Base-by-base conservation (phyloP, 2,888 invertebrate species). In the Lordiphosa andalusiaca region DNA sequence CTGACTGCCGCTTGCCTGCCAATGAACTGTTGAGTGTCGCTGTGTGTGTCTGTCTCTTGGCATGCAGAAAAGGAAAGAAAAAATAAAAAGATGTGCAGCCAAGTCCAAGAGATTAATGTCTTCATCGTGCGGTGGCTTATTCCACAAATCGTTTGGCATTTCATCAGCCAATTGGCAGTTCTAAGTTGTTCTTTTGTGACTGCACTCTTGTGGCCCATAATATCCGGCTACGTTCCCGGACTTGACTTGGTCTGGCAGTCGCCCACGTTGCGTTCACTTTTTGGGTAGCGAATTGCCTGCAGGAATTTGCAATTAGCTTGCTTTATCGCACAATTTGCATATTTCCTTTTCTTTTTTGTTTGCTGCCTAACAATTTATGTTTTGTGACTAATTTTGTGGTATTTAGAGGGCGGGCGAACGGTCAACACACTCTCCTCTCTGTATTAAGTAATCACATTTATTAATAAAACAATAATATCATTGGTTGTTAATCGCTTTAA, bases 151-250 rank as follows among this genome's bases (percentile, higher is more conserved):
- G 41, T 13, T 41, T 58, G 39, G 40, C 53, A 58, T 74, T 78
- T 62, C 80, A 62, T 80, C 84, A 83, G 80, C 44, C 73, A 57
- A 60, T 35, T 30, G 40, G 19, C 50, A 50, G 51, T 67, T 63
- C 59, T 33, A 62, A 67, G 57, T 33, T 38, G 53, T 53, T 23
- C 23, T 23, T 23, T 4, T n/a, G 23, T 23, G 23, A 23, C 69
- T 16, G 16, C 48, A 54, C 51, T 50, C 2, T 3, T 4, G 38
- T 44, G n/a, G 64, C 66, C 72, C 16, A 16, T 16, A 67, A 77
- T 67, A 85, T 80, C 85, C 84, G 80, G 82, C 84, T 83, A 42
- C 50, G 66, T 47, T 80, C 80, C 85, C 85, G 85, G 77, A 85
- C 67, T 62, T 80, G 47, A 19, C 19, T 19, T 19, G 37, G n/a